Evolutionary conservation across 2,113 vertebrate species (phyloP), one percentile per base, ranked within the genome.

Genomic region (Antennarius striatus): DNA sequence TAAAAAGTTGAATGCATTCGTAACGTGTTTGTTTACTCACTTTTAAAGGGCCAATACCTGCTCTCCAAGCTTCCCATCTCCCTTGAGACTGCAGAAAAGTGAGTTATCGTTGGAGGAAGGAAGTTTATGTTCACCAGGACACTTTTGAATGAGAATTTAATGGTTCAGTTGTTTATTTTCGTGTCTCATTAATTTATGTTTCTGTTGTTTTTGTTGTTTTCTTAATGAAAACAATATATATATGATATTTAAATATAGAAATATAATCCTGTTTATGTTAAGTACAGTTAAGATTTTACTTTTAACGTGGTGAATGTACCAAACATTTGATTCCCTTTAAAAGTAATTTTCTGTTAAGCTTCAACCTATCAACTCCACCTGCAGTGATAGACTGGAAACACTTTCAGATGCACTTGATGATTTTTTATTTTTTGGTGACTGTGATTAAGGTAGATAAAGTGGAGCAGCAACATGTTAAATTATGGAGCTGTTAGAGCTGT

Each of bases 391-490:
- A 43, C 5, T 71, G 56, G 32, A 55, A 71, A 36, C 32, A 4
- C 32, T 32, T 59, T 61, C 6, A 62, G 30, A 55, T 45, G 10
- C 17, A 56, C 13, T 29, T 2, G 3, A 2, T 58, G 29, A 15
- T 22, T 42, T 22, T 16, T n/a, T 45, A 56, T 55, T 63, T 51
- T 49, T 28, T 17, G 36, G 39, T 16, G 4, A n/a, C 40, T 78
- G 50, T 29, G 45, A 22, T 40, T 50, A 17, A 17, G 57, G 52
- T 54, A n/a, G 6, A 0, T 4, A 54, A 0, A 55, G 14, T n/a
- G n/a, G 9, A 61, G n/a, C 42, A 48, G 69, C 69, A 65, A n/a
- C 73, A 52, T 12, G 66, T 72, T 69, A 77, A 48, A 60, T 75
- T 67, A 43, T 42, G 56, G 53, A 74, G 65, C 71, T 73, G 56